These are phyloP conservation scores for Zonitis immaculata DNA, from an alignment of 2,888 invertebrate species.

Conservation along the genomic window DNA sequence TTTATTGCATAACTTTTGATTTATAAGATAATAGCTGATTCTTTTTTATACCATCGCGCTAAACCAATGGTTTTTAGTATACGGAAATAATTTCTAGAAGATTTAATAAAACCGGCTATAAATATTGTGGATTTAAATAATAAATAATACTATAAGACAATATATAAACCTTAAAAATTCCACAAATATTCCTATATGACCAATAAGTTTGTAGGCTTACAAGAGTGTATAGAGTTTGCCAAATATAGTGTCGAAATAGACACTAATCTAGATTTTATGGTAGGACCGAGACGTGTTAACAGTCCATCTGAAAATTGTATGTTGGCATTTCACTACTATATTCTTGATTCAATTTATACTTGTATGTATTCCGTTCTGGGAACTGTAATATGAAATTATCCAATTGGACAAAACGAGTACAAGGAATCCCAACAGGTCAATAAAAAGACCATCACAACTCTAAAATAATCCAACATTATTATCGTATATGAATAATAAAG, in stretches of 20 bases:
- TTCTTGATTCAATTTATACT: conserved; percentile 18
- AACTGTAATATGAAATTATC: too few species aligned
- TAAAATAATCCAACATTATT: too few species aligned
- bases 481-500: too few species aligned
- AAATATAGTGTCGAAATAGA: conserved; percentile 19
- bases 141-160: too few species aligned
- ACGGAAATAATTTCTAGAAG: too few species aligned
- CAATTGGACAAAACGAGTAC: too few species aligned
- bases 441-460: too few species aligned
- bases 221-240: conserved; percentile 19
- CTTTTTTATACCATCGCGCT: too few species aligned
- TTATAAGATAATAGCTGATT: not conserved
- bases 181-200: conserved; percentile 1
- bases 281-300: conserved; percentile 22
- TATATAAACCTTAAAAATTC: conserved; percentile 9
- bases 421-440: too few species aligned
- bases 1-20: conserved; percentile 4
- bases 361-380: too few species aligned
- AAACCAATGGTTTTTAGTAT: too few species aligned
- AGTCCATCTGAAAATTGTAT: conserved; percentile 18
- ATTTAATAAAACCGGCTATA: not conserved
- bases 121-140: too few species aligned
- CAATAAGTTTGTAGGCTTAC: conserved; percentile 15
- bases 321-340: conserved; percentile 14
- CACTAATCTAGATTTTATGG: conserved; percentile 25